These are phyloP conservation scores for Archips xylosteana DNA, from an alignment of 2,888 invertebrate species.

Conservation along the genomic window DNA sequence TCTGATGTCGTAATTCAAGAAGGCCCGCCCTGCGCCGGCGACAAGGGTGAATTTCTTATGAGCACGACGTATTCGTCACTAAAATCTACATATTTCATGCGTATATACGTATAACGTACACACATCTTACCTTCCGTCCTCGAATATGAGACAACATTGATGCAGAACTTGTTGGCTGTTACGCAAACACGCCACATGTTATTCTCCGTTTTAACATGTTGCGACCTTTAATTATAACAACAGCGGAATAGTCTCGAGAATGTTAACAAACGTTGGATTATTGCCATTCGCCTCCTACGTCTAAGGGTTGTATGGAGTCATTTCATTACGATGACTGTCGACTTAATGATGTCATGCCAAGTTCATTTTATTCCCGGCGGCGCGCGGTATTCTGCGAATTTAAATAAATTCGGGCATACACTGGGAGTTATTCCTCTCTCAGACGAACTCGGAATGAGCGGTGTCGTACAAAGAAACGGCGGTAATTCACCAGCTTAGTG, in stretches of 20 bases:
- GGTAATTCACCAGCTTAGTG: conserved; percentile 72
- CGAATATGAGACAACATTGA: conserved; percentile 53
- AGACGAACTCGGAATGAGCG: conserved; percentile 54
- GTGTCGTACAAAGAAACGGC: conserved; percentile 67
- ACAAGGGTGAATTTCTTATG: conserved; percentile 79
- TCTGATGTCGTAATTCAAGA: conserved; percentile 77
- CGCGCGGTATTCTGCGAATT: conserved; percentile 68
- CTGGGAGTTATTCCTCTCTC: conserved; percentile 57
- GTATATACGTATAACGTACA: conserved; percentile 50
- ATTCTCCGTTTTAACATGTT: conserved; percentile 47
- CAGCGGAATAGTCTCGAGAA: conserved; percentile 50
- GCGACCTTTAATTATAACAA: conserved; percentile 7
- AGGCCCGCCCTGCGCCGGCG: conserved; percentile 65
- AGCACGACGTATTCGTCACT: conserved; percentile 70
- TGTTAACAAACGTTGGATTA: conserved; percentile 67
- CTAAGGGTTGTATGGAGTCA: conserved; percentile 63
- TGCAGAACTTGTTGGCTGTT: conserved; percentile 54
- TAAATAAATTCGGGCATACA: conserved; percentile 69
- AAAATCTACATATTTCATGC: conserved; percentile 62
- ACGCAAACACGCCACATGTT: conserved; percentile 49
- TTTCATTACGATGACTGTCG: conserved; percentile 75
- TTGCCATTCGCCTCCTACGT: conserved; percentile 59
- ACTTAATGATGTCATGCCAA: conserved; percentile 75
- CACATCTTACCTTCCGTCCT: conserved; percentile 50
- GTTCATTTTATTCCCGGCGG: conserved; percentile 59